A percentile compares a stretch with the other conserved stretches of the same genome.
These are phyloP conservation scores for Fulica atra DNA, from an alignment of 2,113 vertebrate species.

Conservation along the genomic window DNA sequence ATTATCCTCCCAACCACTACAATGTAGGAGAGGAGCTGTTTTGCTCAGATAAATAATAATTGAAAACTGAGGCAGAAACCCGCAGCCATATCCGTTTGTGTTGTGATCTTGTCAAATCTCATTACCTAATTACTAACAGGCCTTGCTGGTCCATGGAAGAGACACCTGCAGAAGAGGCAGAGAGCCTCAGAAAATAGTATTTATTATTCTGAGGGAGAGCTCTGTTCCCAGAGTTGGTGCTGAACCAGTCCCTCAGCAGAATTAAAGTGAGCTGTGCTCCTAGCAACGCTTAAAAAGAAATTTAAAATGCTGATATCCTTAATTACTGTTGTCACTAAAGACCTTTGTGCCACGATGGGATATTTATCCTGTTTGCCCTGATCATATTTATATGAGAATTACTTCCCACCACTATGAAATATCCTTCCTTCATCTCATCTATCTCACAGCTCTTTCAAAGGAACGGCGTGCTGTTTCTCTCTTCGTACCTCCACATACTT, in stretches of 20 bases:
- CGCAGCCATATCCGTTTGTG: conserved; percentile 4
- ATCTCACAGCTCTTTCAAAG: not conserved
- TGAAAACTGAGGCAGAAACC: conserved; percentile 60
- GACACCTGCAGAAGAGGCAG: conserved; percentile 10
- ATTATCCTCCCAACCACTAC: conserved; percentile 46
- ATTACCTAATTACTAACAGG: conserved; percentile 46
- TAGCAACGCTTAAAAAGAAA: not conserved
- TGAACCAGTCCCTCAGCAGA: not conserved
- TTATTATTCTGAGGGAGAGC: conserved; percentile 5
- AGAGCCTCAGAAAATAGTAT: not conserved
- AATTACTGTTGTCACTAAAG: not conserved
- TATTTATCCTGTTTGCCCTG: not conserved
- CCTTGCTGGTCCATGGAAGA: not conserved
- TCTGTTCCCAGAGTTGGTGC: not conserved
- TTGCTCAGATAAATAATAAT: conserved; percentile 65
- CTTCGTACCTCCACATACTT: not conserved
- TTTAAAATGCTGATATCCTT: not conserved
- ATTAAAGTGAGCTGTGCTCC: not conserved
- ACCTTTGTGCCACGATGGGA: not conserved
- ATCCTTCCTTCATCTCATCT: not conserved
- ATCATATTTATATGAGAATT: not conserved
- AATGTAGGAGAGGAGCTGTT: conserved; percentile 54
- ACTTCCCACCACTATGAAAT: not conserved
- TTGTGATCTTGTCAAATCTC: conserved; percentile 62
- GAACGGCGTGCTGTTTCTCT: not conserved